Conservation (phyloP, 1,140 invertebrate species). For the Sminthurides bifidus region DNA sequence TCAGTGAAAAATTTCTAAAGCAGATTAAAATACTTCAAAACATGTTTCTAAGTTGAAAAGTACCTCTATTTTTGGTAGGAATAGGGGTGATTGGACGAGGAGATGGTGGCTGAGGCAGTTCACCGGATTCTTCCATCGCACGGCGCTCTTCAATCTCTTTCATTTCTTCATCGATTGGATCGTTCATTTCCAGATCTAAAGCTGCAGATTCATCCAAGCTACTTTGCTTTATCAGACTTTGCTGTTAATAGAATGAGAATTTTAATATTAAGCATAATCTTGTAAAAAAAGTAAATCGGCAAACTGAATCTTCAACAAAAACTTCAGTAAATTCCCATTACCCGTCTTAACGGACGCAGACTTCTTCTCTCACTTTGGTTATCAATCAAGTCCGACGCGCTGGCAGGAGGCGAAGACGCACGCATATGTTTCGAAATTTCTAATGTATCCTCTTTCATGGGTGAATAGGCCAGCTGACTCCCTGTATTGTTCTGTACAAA, state of each 20-base stretch:
- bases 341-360: conserved; percentile 48
- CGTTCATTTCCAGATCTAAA: conserved; percentile 46
- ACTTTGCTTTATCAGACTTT: conserved; percentile 83
- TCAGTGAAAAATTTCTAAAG: no score
- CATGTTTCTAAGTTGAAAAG: no score
- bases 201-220: conserved; percentile 75
- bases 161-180: conserved; percentile 37
- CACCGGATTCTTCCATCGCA: conserved; percentile 36
- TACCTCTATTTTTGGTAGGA: conserved; percentile 35
- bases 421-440: conserved; percentile 86
- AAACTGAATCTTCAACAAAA: conserved; percentile 1
- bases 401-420: conserved; percentile 85
- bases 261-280: no score
- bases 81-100: conserved; percentile 43
- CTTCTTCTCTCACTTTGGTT: conserved; percentile 68
- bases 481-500: conserved; percentile 48
- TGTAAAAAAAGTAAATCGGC: not conserved
- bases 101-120: conserved; percentile 39
- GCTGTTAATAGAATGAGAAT: no score
- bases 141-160: conserved; percentile 40
- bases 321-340: conserved; percentile 33
- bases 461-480: conserved; percentile 56
- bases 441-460: conserved; percentile 78
- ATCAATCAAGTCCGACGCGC: conserved; percentile 81
- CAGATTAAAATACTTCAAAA: no score